Conservation (phyloP, 2,113 vertebrate genomes). For the Marmota monax region DNA sequence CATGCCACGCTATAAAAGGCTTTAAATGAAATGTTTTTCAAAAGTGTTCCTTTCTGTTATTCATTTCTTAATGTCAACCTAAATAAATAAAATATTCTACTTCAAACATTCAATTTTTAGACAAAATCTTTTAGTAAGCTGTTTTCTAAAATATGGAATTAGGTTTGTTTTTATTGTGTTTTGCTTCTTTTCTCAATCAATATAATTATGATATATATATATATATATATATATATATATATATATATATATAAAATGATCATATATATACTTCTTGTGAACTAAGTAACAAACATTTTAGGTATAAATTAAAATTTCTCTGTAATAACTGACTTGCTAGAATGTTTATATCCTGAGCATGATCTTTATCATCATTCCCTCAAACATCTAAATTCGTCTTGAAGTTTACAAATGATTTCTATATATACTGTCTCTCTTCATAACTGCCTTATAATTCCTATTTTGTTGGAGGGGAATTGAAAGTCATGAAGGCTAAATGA, state of each 20-base stretch:
- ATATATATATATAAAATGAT: not conserved
- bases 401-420: constrained; percentile 23
- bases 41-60: not conserved
- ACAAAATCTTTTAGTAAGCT: not conserved
- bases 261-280: not conserved
- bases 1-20: too few relatives aligned
- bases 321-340: not conserved
- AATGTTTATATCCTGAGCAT: not conserved
- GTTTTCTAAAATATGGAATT: constrained; percentile 46
- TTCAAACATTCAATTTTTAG: not conserved
- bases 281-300: not conserved
- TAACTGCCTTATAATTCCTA: not conserved
- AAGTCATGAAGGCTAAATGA: not conserved
- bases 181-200: not conserved
- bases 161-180: not conserved
- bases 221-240: not conserved
- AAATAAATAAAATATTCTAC: constrained; percentile 27
- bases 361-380: not conserved
- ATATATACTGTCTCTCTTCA: not conserved
- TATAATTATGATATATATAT: not conserved
- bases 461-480: not conserved
- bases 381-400: not conserved
- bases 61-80: not conserved
- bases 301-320: not conserved
- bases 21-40: constrained; percentile 38